Base-by-base conservation (phyloP, 2,113 vertebrate species). In the Isichthys henryi region DNA sequence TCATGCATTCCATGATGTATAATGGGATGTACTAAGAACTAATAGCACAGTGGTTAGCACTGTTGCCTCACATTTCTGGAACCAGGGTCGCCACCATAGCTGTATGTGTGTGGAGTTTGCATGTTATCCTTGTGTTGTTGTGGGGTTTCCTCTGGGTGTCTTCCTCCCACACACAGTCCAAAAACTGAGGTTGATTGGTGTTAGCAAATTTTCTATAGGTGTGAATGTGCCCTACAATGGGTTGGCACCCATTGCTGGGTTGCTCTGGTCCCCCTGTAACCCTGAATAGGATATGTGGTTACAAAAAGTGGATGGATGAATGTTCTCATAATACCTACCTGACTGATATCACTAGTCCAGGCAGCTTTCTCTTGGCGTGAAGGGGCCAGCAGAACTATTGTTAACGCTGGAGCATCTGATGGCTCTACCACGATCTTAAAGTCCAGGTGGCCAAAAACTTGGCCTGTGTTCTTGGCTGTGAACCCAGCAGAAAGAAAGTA, bases 311-410 rank as follows among this genome's bases (percentile, higher is more conserved):
- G 70, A 77, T 5, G 27, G 70, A 77, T 56, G 53, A 21, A 56
- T 56, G 53, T 56, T 56, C 11, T 74, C 27, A 74, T 15, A 15
- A 66, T 45, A 3, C 77, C 94, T 93, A 99, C 98, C 97, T 99
- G 98, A 92, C 98, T 99, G 91, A 99, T 99, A 93, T 99, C 98
- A 11, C 98, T 99, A 90, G 97, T 99, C 98, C 98, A 99, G 0
- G 98, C 98, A 27, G 98, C 98, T 91, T 99, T 99, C 94, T 99
- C 98, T 93, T 99, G 98, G 17, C 97, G 96, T 0, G 98, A 99
- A 0, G 98, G 98, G 0, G 98, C 96, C 93, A 99, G 91, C 53
- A 99, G 95, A 9, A 99, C 97, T 83, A 99, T 97, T 1, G 98
- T 99, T 93, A 98, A 99, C 0, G 98, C 91, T 86, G 97, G 94